These are phyloP conservation scores for Lycocorax pyrrhopterus DNA, from an alignment of 2,113 vertebrate species.

Conservation along the genomic window DNA sequence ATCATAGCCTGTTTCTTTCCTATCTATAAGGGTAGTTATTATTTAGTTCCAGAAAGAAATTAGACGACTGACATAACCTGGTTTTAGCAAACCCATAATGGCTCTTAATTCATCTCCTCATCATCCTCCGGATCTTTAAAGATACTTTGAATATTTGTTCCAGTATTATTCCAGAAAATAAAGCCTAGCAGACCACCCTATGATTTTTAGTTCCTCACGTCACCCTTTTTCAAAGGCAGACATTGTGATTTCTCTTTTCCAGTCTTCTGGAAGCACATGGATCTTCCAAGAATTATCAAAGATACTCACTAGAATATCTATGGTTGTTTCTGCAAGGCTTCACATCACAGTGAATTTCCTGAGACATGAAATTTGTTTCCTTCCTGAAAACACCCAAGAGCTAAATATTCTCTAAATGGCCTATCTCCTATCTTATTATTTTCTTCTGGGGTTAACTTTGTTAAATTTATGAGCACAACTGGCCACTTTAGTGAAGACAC, in stretches of 20 bases:
- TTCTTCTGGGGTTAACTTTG: neutral
- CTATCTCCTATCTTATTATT: neutral
- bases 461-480: neutral
- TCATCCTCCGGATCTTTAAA: neutral
- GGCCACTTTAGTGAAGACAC: neutral
- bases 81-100: neutral
- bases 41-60: constrained; percentile 1
- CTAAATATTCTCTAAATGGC: neutral
- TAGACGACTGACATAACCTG: neutral
- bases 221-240: neutral
- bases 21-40: neutral
- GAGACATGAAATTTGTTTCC: neutral
- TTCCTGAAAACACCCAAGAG: neutral
- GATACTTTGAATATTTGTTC: neutral
- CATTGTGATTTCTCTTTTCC: neutral
- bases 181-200: neutral
- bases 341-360: neutral
- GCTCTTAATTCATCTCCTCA: neutral
- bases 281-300: neutral
- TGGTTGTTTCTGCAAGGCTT: neutral
- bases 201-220: neutral
- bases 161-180: neutral
- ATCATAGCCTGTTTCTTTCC: neutral
- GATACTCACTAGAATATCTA: neutral
- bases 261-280: neutral